Evolutionary conservation across 2,797 vertebrate species (phyloP), one percentile per base, ranked within the genome.

Genomic region (Cetoscarus ocellatus): DNA sequence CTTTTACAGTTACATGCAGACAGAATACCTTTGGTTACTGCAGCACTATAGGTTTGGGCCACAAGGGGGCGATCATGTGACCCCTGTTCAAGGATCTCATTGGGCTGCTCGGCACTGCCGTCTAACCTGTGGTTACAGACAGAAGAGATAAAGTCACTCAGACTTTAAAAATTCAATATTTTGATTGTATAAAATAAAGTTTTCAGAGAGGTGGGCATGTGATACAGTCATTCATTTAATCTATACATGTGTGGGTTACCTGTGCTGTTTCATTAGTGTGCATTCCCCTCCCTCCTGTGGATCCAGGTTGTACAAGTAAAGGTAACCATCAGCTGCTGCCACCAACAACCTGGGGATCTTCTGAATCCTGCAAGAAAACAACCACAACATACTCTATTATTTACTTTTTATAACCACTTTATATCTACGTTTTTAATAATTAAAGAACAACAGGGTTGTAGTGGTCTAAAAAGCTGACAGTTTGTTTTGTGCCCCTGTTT

Each of bases 251-350:
- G 49, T 55, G 15, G 14, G 93, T 94, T 89, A 99, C 98, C 96
- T 98, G 95, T 99, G 98, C 92, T 99, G 98, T 80, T 99, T 99
- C 96, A 97, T 99, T 68, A 99, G 92, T 10, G 98, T 97, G 77
- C 98, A 99, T 76, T 99, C 97, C 3, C 98, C 98, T 3, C 98
- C 98, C 43, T 99, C 98, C 67, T 99, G 98, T 36, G 97, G 97
- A 86, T 99, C 98, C 84, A 99, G 88, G 92, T 99, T 99, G 91
- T 99, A 99, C 89, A 99, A 95, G 85, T 99, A 99, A 53, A 99
- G 88, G 90, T 97, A 99, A 0, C 98, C 98, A 27, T 99, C 98
- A 0, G 98, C 95, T 0, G 98, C 97, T 12, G 96, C 98, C 42
- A 99, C 98, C 74, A 99, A 79, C 69, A 99, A 90, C 44, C 97